phyloP scores from a whole-genome alignment of 2,113 vertebrate genomes.

The Montifringilla adamsi region DNA sequence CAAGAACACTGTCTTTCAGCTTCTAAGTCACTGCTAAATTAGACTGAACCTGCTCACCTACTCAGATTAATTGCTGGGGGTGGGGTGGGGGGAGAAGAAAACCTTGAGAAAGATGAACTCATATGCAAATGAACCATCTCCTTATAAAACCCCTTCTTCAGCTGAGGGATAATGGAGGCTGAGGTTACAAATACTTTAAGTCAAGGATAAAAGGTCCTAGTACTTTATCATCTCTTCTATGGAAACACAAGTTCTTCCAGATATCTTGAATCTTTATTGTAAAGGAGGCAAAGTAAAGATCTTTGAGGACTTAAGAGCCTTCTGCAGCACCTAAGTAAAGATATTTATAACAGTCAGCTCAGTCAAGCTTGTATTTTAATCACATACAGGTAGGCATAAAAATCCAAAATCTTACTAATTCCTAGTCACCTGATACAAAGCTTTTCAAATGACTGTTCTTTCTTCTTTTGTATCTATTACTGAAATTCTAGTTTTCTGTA shows the following conservation, averaged over 20 bases:
- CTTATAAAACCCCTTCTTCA: background rate
- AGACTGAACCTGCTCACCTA: background rate
- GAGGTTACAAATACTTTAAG: background rate
- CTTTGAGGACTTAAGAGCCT: background rate
- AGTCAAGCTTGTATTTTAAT: background rate
- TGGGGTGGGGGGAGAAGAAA: background rate
- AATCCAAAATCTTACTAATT: background rate
- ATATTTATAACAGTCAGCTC: background rate
- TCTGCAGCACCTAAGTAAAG: background rate
- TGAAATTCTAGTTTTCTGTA: background rate
- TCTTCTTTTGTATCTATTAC: background rate
- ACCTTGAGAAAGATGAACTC: background rate
- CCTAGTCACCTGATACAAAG: background rate
- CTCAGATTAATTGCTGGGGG: background rate
- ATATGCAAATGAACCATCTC: background rate
- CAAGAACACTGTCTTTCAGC: background rate
- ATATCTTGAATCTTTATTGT: background rate
- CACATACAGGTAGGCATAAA: background rate
- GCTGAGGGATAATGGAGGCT: background rate
- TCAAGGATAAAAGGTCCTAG: background rate
- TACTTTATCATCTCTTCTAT: background rate
- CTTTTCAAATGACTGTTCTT: background rate
- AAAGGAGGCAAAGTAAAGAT: background rate
- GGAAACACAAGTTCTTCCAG: background rate
- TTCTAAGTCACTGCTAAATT: background rate